Base-by-base conservation (phyloP, 1,140 invertebrate genomes). In the Lepeophtheirus salmonis region DNA sequence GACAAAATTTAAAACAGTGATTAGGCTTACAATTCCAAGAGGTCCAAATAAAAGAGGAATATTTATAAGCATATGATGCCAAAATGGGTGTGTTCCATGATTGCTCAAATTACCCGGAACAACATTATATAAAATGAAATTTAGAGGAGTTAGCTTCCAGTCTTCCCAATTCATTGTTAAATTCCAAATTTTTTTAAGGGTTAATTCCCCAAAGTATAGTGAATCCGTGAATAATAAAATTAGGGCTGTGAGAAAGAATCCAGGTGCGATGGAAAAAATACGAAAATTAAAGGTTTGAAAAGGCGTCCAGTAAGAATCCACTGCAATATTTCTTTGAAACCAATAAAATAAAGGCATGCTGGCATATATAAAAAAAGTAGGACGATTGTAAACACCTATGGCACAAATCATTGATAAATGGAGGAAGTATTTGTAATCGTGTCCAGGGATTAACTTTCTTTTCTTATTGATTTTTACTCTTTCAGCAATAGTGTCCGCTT, bases 221-320 rank as follows among this genome's bases (percentile, higher is more conserved):
- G 59, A 61, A 52, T 61, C 59, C 6, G n/a, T 30, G 26, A 60
- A 30, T 12, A 60, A n/a, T 17, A 60, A 21, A 16, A 52, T 21
- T n/a, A 50, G 6, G 3, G 14, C 18, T 13, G 49, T 60, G 3
- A 52, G 49, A n/a, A 18, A 17, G 18, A 20, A 21, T 18, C 30
- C 49, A 3, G 41, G 49, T 2, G 30, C 12, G 10, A 52, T 21
- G n/a, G 30, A 52, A 17, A 41, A 24, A 16, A 56, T 56, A 2
- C 59, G 48, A 24, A 61, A 61, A 24, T 61, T 61, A 50, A 61
- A 61, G 4, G 50, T 61, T 61, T 61, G 59, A 50, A 61, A 61
- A 1, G 59, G 59, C 2, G 59, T 56, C 4, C 54, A 52, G 14
- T 21, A n/a, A 17, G 59, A 61, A 41, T 61, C 18, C 2, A 20